phyloP scores from a whole-genome alignment of 2,797 vertebrate species.

The Hydrocynus forskahlii region DNA sequence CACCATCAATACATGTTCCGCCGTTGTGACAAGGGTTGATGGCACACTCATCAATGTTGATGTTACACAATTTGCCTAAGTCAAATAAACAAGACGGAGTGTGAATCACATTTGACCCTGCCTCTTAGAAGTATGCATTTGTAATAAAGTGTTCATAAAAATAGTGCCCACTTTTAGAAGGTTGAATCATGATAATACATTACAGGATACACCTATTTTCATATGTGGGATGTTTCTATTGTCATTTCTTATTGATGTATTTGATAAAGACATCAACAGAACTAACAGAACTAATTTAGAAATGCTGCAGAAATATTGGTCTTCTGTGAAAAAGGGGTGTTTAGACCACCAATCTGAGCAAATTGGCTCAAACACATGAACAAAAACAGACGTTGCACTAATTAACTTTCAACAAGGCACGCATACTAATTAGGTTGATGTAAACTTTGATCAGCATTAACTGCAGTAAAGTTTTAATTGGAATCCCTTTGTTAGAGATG shows the following conservation, averaged over 20 bases:
- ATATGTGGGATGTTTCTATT: too few species aligned
- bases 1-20: conserved; percentile 89
- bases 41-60: conserved; percentile 92
- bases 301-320: background rate
- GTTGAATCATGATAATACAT: background rate
- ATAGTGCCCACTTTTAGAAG: background rate
- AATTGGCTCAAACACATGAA: background rate
- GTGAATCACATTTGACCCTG: background rate
- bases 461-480: background rate
- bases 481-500: too few species aligned
- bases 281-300: too few species aligned
- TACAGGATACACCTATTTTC: background rate
- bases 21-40: conserved; percentile 92
- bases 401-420: background rate
- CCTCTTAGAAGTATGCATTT: background rate
- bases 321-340: too few species aligned
- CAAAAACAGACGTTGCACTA: too few species aligned
- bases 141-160: too few species aligned
- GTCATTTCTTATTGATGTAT: background rate
- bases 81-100: background rate
- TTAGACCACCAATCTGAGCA: background rate
- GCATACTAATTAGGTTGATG: background rate
- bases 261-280: too few species aligned
- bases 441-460: background rate
- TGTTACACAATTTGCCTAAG: conserved; percentile 91